A percentile compares a stretch with the other conserved stretches of the same genome.
Conservation (phyloP, 1,140 invertebrate genomes). For the Drosophila kohkoa region DNA sequence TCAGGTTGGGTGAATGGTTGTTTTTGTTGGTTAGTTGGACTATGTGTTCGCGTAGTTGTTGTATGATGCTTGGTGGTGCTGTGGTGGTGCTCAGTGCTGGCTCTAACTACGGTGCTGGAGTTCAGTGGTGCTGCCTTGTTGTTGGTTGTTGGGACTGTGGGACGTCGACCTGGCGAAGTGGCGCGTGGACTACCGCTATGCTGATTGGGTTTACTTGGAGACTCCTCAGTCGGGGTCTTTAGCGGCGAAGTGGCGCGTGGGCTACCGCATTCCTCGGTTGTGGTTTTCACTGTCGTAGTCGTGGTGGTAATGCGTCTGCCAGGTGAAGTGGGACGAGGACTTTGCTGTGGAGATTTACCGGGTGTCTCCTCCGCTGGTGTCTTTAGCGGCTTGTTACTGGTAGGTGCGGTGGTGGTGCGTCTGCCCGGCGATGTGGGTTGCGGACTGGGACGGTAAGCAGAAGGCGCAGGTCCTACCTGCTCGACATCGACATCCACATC, state of each 20-base stretch:
- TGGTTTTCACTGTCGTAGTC: neutral
- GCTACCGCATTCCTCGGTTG: neutral
- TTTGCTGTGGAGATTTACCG: neutral
- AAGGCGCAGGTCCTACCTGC: constrained; percentile 3
- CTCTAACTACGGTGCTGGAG: constrained; percentile 47
- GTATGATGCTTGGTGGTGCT: constrained; percentile 48
- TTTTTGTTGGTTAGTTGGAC: constrained; percentile 57
- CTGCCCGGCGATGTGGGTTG: constrained; percentile 1
- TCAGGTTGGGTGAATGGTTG: constrained; percentile 27
- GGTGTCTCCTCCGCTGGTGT: neutral
- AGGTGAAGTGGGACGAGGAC: constrained; percentile 1
- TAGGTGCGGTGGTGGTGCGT: neutral
- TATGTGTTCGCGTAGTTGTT: constrained; percentile 46
- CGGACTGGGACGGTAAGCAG: neutral
- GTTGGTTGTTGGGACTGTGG: constrained; percentile 9
- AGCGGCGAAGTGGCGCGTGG: neutral
- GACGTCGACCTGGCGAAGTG: neutral
- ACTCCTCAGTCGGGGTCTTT: neutral
- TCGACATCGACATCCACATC: constrained; percentile 70
- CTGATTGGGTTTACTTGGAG: neutral
- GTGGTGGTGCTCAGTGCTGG: constrained; percentile 69
- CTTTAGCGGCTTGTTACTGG: neutral
- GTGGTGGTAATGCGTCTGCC: neutral
- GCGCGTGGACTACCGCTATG: neutral
- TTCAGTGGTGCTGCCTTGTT: constrained; percentile 19